Base-by-base conservation (phyloP, 30 jellyfish, hydroid and myxozoan genomes). In the Turritopsis rubra region DNA sequence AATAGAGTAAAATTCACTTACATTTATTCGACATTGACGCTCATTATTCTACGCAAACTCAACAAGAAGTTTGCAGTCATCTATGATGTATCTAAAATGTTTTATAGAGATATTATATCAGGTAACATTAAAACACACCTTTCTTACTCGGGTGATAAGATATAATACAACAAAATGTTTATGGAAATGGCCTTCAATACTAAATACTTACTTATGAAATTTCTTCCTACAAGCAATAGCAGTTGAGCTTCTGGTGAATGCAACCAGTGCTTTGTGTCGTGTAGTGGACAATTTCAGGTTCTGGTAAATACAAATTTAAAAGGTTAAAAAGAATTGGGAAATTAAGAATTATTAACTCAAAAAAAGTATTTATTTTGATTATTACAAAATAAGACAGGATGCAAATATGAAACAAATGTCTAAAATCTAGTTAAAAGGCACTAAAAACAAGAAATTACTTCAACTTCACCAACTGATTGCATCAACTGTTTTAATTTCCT, bases 381-480 rank as follows among this genome's bases (percentile, higher is more conserved):
- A 41, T 21, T 8, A 21, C 17, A 17, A 21, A 26, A 66, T 27
- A 68, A 9, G 19, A 68, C 22, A n/a, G 8, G 23, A 27, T 9
- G 0, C 16, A 8, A 68, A 68, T 7, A 27, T 68, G 16, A n/a
- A 7, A 7, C 9, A 23, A 68, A 23, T n/a, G n/a, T n/a, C n/a
- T n/a, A 68, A 68, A 68, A 23, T 8, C 16, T 7, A 68, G 77
- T 68, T 8, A 29, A 26, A 74, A 18, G 41, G 18, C 21, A 72
- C 30, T 19, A 29, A 25, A 74, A 21, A 29, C 31, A 54, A 28
- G 52, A 29, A 31, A 22, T 53, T 27, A 80, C 87, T 52, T 80
- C 87, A 28, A 80, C 87, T 16, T 80, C 87, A 16, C 87, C 87
- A 21, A 80, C 87, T 41, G 87, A 80, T 65, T 80, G 87, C 87